Evolutionary conservation across 2,888 invertebrate genomes (phyloP).

Genomic region (Chalcis sispes): DNA sequence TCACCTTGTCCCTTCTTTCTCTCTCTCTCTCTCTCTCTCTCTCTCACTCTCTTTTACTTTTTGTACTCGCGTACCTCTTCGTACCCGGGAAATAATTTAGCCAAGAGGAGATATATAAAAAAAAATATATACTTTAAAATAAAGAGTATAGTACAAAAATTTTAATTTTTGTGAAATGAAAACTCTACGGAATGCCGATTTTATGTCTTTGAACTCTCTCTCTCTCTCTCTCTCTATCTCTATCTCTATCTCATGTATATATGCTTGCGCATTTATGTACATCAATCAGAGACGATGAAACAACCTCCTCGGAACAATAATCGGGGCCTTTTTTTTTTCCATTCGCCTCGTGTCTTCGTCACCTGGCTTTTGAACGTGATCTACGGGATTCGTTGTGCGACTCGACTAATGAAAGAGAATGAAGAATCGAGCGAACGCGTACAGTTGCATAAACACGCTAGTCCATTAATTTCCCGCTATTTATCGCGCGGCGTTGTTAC

Average conservation of each 20-base stretch:
- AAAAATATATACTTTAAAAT: too few relatives aligned
- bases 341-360: conserved; percentile 1
- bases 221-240: too few relatives aligned
- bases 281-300: neutral
- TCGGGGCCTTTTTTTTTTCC: too few relatives aligned
- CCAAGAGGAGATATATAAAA: neutral
- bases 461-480: conserved; percentile 47
- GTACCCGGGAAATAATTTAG: too few relatives aligned
- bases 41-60: neutral
- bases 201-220: too few relatives aligned
- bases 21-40: neutral
- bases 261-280: too few relatives aligned
- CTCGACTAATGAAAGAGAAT: too few relatives aligned
- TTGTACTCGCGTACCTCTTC: too few relatives aligned
- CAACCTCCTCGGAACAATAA: neutral
- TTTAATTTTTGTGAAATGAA: neutral
- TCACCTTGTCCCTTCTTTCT: conserved; percentile 6
- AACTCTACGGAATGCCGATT: neutral
- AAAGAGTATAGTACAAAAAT: too few relatives aligned
- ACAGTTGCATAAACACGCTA: conserved; percentile 45
- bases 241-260: too few relatives aligned
- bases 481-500: neutral
- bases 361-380: neutral
- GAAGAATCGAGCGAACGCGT: too few relatives aligned
- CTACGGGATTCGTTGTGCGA: neutral